Evolutionary conservation across 2,113 vertebrate species (phyloP), one percentile per base, ranked within the genome.

Genomic region (Mesocricetus auratus): DNA sequence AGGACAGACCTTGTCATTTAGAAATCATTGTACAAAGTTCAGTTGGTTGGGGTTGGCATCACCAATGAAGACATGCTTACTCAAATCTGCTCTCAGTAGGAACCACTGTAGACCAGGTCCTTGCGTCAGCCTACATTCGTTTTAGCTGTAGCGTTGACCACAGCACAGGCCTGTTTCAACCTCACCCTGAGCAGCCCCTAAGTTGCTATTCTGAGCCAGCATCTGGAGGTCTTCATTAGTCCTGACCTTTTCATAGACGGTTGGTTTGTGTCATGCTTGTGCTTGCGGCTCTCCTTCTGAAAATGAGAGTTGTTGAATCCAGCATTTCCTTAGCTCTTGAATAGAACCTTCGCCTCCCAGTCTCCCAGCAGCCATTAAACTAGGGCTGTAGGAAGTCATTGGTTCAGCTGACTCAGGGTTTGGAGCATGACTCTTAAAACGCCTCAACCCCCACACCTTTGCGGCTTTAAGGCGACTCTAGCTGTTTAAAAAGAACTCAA

Each of bases 21-120:
- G 96, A 97, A 94, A 97, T 96, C 86, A 92, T 5, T 85, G 77
- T 50, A 94, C 83, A 78, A 90, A 96, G 93, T 71, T 64, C 86
- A 82, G 45, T 94, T 90, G 75, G 94, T 56, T 89, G 8, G 2
- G 81, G 53, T 71, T 91, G 94, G 96, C 95, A 86, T 81, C 83
- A 60, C 81, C 82, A 39, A 56, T 58, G 47, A 88, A 88, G 93
- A 94, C 21, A 1, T 89, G 96, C 92, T 97, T 97, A 96, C 95
- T 97, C 97, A 97, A 94, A 97, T 66, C 22, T 13, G 79, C 96
- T 97, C 97, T 94, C 95, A 91, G 97, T 86, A 96, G 89, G 95
- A 96, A 96, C 96, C 94, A 66, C 95, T 87, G 71, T 93, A 86
- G 83, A 94, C 87, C 29, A 13, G 69, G 78, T 81, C 96, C 96